Base-by-base conservation (phyloP, 92 coral and sea anemone genomes). In the Epizoanthus ramosus region DNA sequence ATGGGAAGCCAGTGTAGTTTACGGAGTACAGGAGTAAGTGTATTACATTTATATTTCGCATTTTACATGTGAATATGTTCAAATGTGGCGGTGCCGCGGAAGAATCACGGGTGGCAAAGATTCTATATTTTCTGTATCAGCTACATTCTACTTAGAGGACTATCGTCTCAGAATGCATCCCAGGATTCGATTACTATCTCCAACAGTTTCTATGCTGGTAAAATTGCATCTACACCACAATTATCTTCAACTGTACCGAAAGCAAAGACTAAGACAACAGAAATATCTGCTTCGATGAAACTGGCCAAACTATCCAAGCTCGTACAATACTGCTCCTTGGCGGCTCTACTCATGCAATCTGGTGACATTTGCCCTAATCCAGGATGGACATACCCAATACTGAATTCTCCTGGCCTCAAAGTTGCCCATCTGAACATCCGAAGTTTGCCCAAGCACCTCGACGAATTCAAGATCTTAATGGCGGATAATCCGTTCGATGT, bases 291-390 rank as follows among this genome's bases (percentile, higher is more conserved):
- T 9, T 39, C 68, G 70, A 60, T 75, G 57, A 85, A 75, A 39
- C 22, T 75, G n/a, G 60, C 70, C 41, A 87, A 83, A 83, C 31
- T 66, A 16, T 37, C 73, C 68, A 73, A 37, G 59, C 33, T 83
- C 6, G 50, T 83, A 6, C 91, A 83, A 60, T 83, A 74, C 56
- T 67, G 80, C 37, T 87, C 84, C 37, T 50, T 87, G 64, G 87
- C 85, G 33, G n/a, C 80, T 47, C 83, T 87, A 56, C 28, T 87
- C 41, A 47, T 87, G 6, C 53, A 75, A 23, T 66, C 80, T 13
- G 90, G 90, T 45, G 90, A 82, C 65, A 64, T 81, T 41, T 87
- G 68, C 64, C 84, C 84, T n/a, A 87, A 87, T 50, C 91, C 85
- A 63, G 90, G 90, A n/a, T 87, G 91, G 91, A 60, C 87, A 19